A percentile compares a stretch with the other conserved stretches of the same genome.
Conservation (phyloP, 2,113 vertebrate genomes). For the Melanerpes aurifrons region DNA sequence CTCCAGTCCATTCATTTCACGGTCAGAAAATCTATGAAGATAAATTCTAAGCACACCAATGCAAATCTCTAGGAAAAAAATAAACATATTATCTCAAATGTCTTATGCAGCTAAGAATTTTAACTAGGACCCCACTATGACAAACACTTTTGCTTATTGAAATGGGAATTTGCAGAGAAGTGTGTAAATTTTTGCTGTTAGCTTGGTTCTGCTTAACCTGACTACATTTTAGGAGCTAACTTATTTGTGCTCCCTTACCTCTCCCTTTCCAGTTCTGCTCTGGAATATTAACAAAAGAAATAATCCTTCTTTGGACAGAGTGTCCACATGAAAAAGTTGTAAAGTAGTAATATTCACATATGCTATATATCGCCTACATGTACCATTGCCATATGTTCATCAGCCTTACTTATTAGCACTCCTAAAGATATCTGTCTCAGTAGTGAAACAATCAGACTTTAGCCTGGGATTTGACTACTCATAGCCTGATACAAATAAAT, state of each 20-base stretch:
- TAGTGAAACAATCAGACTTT: neutral
- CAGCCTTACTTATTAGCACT: neutral
- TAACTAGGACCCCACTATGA: neutral
- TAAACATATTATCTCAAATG: neutral
- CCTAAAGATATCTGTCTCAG: neutral
- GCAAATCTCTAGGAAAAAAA: neutral
- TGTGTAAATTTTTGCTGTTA: neutral
- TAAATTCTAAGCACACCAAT: neutral
- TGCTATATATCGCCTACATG: accelerated
- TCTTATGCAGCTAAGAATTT: neutral
- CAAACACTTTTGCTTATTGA: neutral
- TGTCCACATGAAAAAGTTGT: neutral
- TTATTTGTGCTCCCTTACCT: neutral
- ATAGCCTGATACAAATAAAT: accelerated
- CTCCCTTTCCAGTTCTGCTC: neutral
- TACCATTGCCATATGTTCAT: accelerated
- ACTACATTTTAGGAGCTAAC: neutral
- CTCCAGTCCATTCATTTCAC: neutral
- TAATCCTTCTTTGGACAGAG: neutral
- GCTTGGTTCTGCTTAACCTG: neutral
- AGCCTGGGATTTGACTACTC: neutral
- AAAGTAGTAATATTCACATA: neutral
- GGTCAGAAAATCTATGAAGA: neutral
- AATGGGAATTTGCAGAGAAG: neutral
- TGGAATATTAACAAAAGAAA: neutral